Conservation (phyloP, 1,140 invertebrate species). For the Megalopta genalis region DNA sequence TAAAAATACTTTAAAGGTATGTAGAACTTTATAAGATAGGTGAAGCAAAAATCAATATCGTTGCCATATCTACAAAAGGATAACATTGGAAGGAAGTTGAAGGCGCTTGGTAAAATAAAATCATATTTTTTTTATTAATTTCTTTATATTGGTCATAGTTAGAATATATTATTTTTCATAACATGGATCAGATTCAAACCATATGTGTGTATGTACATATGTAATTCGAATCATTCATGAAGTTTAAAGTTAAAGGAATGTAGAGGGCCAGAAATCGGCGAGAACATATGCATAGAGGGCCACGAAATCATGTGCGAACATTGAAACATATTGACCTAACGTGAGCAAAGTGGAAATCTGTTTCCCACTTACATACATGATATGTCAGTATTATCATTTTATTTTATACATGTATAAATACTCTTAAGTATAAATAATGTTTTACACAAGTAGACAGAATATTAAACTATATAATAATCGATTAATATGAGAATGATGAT, state of each 20-base stretch:
- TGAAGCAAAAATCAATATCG: background rate
- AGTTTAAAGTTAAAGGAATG: background rate
- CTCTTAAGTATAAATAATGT: no score
- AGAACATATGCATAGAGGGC: background rate
- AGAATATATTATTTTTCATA: no score
- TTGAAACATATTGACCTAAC: conserved; percentile 1
- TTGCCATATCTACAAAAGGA: conserved; percentile 9
- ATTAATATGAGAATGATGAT: background rate
- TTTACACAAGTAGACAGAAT: background rate
- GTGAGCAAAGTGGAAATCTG: background rate
- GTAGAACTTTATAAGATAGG: background rate
- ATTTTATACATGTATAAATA: background rate
- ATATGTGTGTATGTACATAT: no score
- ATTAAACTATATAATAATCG: background rate
- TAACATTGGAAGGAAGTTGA: background rate
- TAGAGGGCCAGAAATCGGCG: background rate
- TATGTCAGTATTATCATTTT: background rate
- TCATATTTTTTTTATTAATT: background rate
- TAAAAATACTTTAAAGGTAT: background rate
- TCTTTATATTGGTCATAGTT: background rate
- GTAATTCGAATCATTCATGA: background rate
- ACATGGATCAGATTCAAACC: no score
- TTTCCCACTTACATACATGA: background rate
- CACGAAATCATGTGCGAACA: background rate
- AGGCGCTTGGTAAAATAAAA: background rate